Conservation (phyloP, 2,113 vertebrate species). For the Apodemus sylvaticus region DNA sequence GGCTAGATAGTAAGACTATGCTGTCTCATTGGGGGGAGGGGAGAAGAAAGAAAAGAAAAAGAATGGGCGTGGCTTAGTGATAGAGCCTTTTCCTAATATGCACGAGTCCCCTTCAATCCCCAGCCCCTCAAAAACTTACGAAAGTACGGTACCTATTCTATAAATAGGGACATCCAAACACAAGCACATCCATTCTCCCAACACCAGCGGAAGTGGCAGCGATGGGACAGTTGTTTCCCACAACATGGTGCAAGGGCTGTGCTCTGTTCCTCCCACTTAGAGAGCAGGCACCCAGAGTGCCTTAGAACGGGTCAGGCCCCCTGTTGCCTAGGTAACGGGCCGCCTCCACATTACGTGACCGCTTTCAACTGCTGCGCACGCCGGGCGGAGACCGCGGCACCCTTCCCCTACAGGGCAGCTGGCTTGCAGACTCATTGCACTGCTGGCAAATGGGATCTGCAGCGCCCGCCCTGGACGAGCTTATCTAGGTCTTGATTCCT, state of each 20-base stretch:
- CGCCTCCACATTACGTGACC: slow-evolving; percentile 15
- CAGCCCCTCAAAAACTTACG: background rate
- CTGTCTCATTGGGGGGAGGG: background rate
- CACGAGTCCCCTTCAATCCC: background rate
- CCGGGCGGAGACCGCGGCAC: slow-evolving; percentile 14
- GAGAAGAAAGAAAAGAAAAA: background rate
- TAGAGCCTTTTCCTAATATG: background rate
- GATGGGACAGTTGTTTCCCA: background rate
- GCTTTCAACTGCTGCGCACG: background rate
- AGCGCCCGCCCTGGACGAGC: background rate
- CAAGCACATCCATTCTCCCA: background rate
- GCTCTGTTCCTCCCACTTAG: background rate
- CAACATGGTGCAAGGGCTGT: background rate
- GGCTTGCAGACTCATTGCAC: background rate
- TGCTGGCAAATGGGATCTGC: background rate
- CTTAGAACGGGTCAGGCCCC: too few relatives aligned
- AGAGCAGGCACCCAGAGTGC: background rate
- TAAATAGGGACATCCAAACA: background rate
- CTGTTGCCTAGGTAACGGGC: background rate
- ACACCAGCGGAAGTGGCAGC: background rate
- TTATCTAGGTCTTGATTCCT: background rate
- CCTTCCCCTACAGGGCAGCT: background rate
- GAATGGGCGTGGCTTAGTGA: background rate
- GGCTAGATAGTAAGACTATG: background rate
- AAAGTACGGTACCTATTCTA: background rate